Conservation (phyloP, 1,140 invertebrate genomes). For the Eciton burchellii region DNA sequence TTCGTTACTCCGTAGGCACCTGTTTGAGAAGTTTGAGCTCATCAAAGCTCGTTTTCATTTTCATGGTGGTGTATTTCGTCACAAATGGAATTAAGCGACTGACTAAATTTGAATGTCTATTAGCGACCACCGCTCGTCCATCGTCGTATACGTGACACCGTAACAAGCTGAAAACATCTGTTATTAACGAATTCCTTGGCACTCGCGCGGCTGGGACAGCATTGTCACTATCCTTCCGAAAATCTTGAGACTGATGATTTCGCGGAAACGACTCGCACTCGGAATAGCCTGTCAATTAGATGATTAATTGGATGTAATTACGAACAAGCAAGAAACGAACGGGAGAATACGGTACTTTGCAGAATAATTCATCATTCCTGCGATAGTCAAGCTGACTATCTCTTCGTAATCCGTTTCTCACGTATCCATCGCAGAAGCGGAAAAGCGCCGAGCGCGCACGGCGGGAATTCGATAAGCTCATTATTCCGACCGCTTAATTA, state of each 20-base stretch:
- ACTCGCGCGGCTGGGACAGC: not conserved
- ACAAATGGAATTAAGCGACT: conserved; percentile 28
- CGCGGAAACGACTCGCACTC: conserved; percentile 14
- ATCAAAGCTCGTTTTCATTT: not conserved
- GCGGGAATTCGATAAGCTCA: not conserved
- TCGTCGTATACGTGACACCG: not conserved
- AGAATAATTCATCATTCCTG: conserved; percentile 68
- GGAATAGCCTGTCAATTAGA: conserved; percentile 64
- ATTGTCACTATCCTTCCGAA: conserved; percentile 18
- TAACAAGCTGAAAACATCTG: not conserved
- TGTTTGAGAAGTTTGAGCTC: not conserved
- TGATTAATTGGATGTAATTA: conserved; percentile 74
- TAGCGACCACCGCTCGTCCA: not conserved
- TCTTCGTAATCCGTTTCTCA: conserved; percentile 67
- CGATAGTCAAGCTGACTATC: conserved; percentile 74
- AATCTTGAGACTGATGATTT: conserved; percentile 37
- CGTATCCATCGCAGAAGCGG: conserved; percentile 3
- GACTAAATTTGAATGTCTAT: conserved; percentile 5
- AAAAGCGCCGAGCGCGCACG: conserved; percentile 49
- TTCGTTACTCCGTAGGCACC: not conserved
- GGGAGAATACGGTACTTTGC: conserved; percentile 60
- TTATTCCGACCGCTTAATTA: conserved; percentile 26
- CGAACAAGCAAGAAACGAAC: conserved; percentile 47
- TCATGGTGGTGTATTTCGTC: not conserved
- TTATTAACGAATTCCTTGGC: conserved; percentile 20